Evolutionary conservation across 2,113 vertebrate genomes (phyloP).

Genomic region (Pelecanus crispus): DNA sequence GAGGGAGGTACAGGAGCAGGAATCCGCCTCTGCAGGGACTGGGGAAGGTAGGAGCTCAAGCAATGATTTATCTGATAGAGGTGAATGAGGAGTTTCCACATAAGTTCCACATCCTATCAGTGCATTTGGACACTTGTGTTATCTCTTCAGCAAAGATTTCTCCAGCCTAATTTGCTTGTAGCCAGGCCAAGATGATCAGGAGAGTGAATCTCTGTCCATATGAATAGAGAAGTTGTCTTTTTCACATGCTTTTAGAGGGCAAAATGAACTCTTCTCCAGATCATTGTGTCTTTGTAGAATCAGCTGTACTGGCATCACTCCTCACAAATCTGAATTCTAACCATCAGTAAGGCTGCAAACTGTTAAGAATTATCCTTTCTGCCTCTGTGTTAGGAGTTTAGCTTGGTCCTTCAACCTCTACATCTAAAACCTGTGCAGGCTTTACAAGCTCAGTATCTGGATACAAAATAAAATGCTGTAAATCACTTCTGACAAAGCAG

Average conservation of each 20-base stretch:
- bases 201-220: not conserved
- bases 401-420: not conserved
- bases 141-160: not conserved
- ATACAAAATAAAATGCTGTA: not conserved
- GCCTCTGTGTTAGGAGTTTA: not conserved
- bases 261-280: not conserved
- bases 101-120: not conserved
- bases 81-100: not conserved
- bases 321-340: not conserved
- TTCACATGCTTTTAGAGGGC: not conserved
- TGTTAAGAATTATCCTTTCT: not conserved
- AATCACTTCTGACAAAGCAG: not conserved
- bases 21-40: conserved; percentile 67
- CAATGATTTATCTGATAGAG: not conserved
- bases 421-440: not conserved
- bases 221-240: not conserved
- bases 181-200: not conserved
- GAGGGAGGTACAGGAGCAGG: conserved; percentile 83
- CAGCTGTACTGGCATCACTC: not conserved
- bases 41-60: conserved; percentile 67
- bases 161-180: not conserved
- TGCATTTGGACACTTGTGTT: not conserved
- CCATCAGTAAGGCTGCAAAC: not conserved
- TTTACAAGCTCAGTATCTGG: not conserved
- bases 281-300: not conserved